Evolutionary conservation across 92 coral and sea anemone species (phyloP).

Genomic region (Siderastrea radians): DNA sequence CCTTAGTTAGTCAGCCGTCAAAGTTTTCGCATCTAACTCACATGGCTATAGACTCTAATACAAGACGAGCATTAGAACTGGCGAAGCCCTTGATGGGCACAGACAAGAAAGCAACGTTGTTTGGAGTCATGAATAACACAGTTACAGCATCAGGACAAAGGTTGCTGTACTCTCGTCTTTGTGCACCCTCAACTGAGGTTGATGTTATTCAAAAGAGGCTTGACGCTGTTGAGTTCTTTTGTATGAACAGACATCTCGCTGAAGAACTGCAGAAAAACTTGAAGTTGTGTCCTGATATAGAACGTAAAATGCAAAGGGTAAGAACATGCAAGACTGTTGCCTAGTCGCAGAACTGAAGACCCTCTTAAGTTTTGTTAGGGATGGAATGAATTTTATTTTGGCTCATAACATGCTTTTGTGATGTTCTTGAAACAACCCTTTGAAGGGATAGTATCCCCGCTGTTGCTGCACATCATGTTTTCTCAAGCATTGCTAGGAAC

Average conservation of each 20-base stretch:
- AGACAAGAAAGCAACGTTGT: conserved; percentile 84
- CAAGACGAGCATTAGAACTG: conserved; percentile 81
- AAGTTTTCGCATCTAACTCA: conserved; percentile 82
- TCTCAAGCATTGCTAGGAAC: too few species aligned
- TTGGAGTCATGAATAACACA: conserved; percentile 87
- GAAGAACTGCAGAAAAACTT: conserved; percentile 78
- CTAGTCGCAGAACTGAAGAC: too few species aligned
- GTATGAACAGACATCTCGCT: conserved; percentile 68
- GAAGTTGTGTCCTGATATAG: conserved; percentile 83
- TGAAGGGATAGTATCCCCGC: too few species aligned
- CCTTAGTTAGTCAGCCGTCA: conserved; percentile 76
- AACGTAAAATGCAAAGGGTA: conserved; percentile 87
- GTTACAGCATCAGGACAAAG: conserved; percentile 86
- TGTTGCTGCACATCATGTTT: too few species aligned
- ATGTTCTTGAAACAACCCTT: too few species aligned
- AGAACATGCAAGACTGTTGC: neutral
- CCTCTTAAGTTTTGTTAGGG: too few species aligned
- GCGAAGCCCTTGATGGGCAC: conserved; percentile 80
- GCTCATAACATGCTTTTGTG: too few species aligned
- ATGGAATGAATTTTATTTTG: too few species aligned
- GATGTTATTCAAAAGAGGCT: conserved; percentile 60
- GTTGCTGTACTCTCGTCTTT: conserved; percentile 70
- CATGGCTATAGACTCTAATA: conserved; percentile 90
- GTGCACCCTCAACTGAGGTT: conserved; percentile 85
- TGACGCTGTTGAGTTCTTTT: conserved; percentile 80